These are phyloP conservation scores for Cremastobaeus sp. DNA, from an alignment of 2,888 invertebrate genomes.

Conservation along the genomic window DNA sequence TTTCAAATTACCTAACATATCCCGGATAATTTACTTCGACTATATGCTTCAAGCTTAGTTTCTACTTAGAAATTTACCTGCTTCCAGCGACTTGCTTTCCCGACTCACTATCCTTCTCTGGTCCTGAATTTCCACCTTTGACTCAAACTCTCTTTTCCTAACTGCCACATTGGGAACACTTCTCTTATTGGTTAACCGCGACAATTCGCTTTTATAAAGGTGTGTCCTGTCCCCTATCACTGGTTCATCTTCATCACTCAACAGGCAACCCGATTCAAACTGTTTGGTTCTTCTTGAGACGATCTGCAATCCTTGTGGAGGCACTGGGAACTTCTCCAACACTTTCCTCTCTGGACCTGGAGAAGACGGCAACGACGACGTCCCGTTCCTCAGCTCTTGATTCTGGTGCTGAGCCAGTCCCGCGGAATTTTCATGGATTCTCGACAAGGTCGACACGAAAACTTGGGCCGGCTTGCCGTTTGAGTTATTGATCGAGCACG, in stretches of 20 bases:
- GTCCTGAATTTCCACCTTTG: constrained; percentile 79
- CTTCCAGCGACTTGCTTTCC: constrained; percentile 81
- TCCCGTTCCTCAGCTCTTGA: constrained; percentile 78
- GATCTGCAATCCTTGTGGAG: constrained; percentile 81
- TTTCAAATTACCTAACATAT: no score
- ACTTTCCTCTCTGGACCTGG: constrained; percentile 75
- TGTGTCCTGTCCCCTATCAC: constrained; percentile 82
- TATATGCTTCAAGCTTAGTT: not conserved
- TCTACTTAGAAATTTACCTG: constrained; percentile 73
- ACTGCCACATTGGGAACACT: constrained; percentile 88
- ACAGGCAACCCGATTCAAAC: constrained; percentile 84
- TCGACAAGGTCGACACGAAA: constrained; percentile 82
- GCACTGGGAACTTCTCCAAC: constrained; percentile 72
- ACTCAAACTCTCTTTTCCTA: constrained; percentile 86
- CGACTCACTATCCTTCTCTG: constrained; percentile 76
- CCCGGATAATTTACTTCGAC: no score
- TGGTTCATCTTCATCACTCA: constrained; percentile 79
- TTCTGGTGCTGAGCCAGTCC: constrained; percentile 66
- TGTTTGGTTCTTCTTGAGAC: constrained; percentile 87
- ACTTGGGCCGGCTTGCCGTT: constrained; percentile 72
- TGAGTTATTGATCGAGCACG: constrained; percentile 60
- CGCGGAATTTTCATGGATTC: constrained; percentile 83
- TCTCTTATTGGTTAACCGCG: constrained; percentile 83
- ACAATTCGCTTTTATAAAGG: constrained; percentile 84
- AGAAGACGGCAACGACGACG: constrained; percentile 75